Conservation (phyloP, 1,140 invertebrate species). For the Ceratosolen fusciceps region DNA sequence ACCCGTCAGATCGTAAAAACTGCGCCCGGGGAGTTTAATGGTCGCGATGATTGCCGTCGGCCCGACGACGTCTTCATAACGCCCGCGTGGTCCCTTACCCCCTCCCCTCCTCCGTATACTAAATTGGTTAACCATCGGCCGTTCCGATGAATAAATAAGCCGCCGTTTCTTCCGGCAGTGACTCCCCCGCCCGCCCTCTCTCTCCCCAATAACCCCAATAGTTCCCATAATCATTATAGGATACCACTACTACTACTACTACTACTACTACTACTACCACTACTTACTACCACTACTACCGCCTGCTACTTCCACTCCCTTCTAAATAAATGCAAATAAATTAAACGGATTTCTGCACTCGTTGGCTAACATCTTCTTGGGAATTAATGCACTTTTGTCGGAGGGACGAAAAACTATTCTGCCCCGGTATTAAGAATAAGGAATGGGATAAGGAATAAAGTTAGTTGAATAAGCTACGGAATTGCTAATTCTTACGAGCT, state of each 20-base stretch:
- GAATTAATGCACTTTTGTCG: too few relatives aligned
- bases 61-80: conserved; percentile 17
- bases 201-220: too few relatives aligned
- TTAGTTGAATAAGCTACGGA: background rate
- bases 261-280: too few relatives aligned
- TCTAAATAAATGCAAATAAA: too few relatives aligned
- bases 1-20: conserved; percentile 34
- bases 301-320: too few relatives aligned
- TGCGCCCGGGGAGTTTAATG: conserved; percentile 12
- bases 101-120: too few relatives aligned
- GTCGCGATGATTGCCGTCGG: background rate
- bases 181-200: background rate
- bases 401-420: background rate
- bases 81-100: background rate
- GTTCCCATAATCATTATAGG: too few relatives aligned
- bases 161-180: background rate
- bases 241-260: too few relatives aligned
- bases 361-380: too few relatives aligned
- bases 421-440: background rate
- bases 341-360: too few relatives aligned
- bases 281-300: too few relatives aligned
- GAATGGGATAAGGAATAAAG: background rate
- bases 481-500: background rate
- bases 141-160: background rate
- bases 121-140: background rate